phyloP scores from a whole-genome alignment of 2,113 vertebrate species.

The Syrrhaptes paradoxus region DNA sequence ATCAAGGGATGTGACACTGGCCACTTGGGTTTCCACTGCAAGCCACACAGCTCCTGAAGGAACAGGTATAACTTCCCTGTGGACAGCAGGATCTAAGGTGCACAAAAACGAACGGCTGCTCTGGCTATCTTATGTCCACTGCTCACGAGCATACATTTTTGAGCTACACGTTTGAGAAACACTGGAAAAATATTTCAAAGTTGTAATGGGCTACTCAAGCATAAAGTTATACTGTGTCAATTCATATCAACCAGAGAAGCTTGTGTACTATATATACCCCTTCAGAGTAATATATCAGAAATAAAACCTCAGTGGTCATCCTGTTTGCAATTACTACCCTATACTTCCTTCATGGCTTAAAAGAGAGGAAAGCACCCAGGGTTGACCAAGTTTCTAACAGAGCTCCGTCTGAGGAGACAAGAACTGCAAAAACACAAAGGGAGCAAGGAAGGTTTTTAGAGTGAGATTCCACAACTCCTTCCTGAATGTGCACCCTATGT shows the following conservation, averaged over 20 bases:
- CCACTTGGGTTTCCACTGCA: neutral
- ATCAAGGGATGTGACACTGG: neutral
- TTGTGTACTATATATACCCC: neutral
- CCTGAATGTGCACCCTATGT: neutral
- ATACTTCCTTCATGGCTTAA: neutral
- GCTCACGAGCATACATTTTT: neutral
- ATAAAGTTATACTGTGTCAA: neutral
- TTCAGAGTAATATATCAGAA: neutral
- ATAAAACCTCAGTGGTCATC: neutral
- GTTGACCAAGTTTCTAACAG: neutral
- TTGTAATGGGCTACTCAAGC: neutral
- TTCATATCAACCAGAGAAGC: neutral
- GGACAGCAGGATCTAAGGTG: neutral
- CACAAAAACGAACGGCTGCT: neutral
- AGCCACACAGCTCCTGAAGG: neutral
- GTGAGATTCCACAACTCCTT: neutral
- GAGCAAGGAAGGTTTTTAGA: neutral
- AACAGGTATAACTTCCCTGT: rapidly evolving
- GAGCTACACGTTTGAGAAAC: neutral
- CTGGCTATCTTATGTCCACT: neutral
- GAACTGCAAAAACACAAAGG: neutral
- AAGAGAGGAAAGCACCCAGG: neutral
- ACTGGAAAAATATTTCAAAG: neutral
- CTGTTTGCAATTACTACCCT: neutral
- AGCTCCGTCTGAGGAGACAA: neutral